Evolutionary conservation across 2,888 invertebrate genomes (phyloP), one percentile per base, ranked within the genome.

Genomic region (Cephus spinipes): DNA sequence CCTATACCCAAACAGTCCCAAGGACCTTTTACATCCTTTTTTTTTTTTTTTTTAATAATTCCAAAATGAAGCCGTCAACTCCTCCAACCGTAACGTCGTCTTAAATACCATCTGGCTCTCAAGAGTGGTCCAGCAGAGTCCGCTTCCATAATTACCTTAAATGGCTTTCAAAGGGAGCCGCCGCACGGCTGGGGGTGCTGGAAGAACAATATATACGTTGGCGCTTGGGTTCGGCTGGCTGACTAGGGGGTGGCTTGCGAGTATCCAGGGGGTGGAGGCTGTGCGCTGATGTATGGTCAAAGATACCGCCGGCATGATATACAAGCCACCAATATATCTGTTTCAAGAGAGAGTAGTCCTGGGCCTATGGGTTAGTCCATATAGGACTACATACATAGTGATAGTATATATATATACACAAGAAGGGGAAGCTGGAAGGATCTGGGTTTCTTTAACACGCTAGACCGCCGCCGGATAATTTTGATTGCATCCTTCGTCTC

Each of bases 231-330:
- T 30, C 34, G 36, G 15, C 68, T 30, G 69, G 75, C 31, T 77
- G 75, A 73, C 73, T 31, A 69, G 71, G 77, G 77, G 34, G 23
- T 75, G 74, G 74, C 74, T 78, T 73, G 35, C 30, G 36, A 73
- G 33, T 55, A 55, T 69, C 55, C 73, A 31, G 69, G 35, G 74
- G 75, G 32, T 15, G 31, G 69, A 83, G 83, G 83, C 77, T 82
- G 80, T 79, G 80, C 79, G 79, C 78, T 84, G 83, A 84, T 84
- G 81, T 83, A 84, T 84, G 83, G 83, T 81, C 81, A 79, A 78
- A 84, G 83, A 84, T 84, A 84, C 83, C 81, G 77, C 76, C 76
- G 35, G 73, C 78, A 76, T 76, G 78, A 76, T 78, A 68, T 76
- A 76, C 76, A 73, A 73, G 76, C 76, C 35, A 68, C 69, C 31